Conservation (phyloP, 2,888 invertebrate species). For the Minunthozetes semirufus region DNA sequence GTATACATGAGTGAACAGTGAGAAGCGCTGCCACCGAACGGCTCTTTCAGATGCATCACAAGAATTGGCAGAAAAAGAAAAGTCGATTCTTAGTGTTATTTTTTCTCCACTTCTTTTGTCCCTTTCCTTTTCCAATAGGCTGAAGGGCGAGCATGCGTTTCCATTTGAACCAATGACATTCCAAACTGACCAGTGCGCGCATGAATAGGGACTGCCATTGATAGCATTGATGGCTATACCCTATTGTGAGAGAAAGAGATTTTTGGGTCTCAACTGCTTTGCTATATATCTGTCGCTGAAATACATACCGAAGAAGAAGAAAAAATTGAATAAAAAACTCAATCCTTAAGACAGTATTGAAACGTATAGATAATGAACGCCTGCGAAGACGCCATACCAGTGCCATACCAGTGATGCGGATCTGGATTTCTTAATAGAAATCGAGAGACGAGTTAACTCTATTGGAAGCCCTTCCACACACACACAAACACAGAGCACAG, state of each 20-base stretch:
- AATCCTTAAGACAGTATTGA: constrained; percentile 6
- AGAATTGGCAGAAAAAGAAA: constrained; percentile 14
- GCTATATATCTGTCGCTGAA: background rate
- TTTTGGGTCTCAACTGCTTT: background rate
- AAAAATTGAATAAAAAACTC: background rate
- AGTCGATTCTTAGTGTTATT: background rate
- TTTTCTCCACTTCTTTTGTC: constrained; percentile 23
- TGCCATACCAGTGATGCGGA: background rate
- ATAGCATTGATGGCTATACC: background rate
- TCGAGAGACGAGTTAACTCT: constrained; percentile 29
- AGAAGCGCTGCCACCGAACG: constrained; percentile 18
- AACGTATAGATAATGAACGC: background rate
- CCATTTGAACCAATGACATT: constrained; percentile 23
- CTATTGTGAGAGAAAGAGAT: background rate
- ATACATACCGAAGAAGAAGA: background rate
- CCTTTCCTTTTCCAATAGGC: constrained; percentile 27
- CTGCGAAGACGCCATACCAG: background rate
- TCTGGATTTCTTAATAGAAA: constrained; percentile 15
- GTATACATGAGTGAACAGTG: constrained; percentile 31
- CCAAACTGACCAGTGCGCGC: constrained; percentile 32
- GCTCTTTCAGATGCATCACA: background rate
- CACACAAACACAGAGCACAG: background rate
- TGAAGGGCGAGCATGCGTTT: constrained; percentile 30
- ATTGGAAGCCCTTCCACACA: constrained; percentile 14
- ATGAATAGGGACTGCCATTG: no score